Conservation (phyloP, 2,113 vertebrate genomes). For the Laticauda colubrina region DNA sequence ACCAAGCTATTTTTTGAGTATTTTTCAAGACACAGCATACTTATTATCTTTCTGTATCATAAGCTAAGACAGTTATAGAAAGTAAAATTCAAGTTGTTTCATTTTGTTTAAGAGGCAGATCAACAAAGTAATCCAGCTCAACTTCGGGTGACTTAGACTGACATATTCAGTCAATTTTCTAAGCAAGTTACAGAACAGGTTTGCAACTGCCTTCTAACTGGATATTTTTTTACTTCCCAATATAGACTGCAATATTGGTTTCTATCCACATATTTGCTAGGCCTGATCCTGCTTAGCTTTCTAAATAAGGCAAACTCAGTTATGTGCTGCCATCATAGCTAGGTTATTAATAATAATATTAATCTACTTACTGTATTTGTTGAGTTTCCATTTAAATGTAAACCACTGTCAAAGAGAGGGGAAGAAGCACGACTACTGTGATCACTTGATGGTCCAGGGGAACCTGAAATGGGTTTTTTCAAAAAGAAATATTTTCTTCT, state of each 20-base stretch:
- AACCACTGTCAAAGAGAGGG: conserved; percentile 89
- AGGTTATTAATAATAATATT: conserved; percentile 5
- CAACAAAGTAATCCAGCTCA: not conserved
- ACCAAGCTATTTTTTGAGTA: not conserved
- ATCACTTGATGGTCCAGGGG: conserved; percentile 81
- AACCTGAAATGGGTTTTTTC: conserved; percentile 70
- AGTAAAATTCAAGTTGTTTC: not conserved
- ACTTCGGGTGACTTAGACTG: not conserved
- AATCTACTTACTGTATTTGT: conserved; percentile 79
- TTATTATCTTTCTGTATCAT: not conserved
- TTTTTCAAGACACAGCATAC: not conserved
- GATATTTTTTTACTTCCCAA: not conserved
- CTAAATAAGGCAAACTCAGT: not conserved
- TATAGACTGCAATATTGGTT: not conserved
- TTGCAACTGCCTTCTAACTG: not conserved
- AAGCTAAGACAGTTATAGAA: not conserved
- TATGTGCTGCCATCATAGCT: not conserved
- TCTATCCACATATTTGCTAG: not conserved
- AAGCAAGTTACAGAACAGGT: not conserved
- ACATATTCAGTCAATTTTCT: not conserved
- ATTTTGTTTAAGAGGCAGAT: not conserved
- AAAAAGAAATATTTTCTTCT: not conserved
- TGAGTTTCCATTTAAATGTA: conserved; percentile 87
- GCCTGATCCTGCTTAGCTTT: not conserved
- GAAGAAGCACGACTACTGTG: conserved; percentile 84